Base-by-base conservation (phyloP, 1,140 invertebrate species). In the Prorops nasuta region DNA sequence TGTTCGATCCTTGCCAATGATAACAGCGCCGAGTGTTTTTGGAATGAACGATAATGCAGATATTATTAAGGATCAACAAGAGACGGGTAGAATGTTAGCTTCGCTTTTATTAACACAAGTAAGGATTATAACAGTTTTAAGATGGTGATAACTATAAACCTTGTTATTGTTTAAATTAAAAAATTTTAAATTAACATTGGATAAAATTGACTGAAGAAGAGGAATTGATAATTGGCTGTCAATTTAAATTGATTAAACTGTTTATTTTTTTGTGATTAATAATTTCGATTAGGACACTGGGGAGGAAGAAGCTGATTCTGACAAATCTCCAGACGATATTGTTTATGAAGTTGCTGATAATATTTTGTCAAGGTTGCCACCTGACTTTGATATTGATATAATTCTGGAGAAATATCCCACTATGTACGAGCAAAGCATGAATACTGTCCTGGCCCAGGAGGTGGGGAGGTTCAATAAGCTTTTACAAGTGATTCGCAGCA, bases 401-500 rank as follows among this genome's bases (percentile, higher is more conserved):
- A 79, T 86, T 52, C 66, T 87, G 73, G 71, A 82, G 67, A 85
- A 88, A 78, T 91, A 91, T 79, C 86, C 93, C 31, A 90, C 91
- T 19, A 73, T 81, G 18, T 86, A 96, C 76, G 79, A 87, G 67
- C 91, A 94, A 73, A 92, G 89, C 53, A 92, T 94, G 90, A 94
- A 94, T 70, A 94, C 92, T n/a, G 93, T 96, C 9, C 79, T 96
- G 44, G 89, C 96, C 1, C 94, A 97, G 77, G 94, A 96, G 80
- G 94, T 95, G 84, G 89, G 86, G 10, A 77, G 93, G 37, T 97
- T 94, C 66, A 95, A 96, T 66, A 86, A 83, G 50, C 80, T 96
- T 1, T 79, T 96, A 1, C 74, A 68, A 16, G 83, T 84, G 2
- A 91, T 97, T 40, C 75, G 89, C 37, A 79, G 66, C 10, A 94